phyloP scores from a whole-genome alignment of 2,113 vertebrate species.

The Oreochromis aureus region DNA sequence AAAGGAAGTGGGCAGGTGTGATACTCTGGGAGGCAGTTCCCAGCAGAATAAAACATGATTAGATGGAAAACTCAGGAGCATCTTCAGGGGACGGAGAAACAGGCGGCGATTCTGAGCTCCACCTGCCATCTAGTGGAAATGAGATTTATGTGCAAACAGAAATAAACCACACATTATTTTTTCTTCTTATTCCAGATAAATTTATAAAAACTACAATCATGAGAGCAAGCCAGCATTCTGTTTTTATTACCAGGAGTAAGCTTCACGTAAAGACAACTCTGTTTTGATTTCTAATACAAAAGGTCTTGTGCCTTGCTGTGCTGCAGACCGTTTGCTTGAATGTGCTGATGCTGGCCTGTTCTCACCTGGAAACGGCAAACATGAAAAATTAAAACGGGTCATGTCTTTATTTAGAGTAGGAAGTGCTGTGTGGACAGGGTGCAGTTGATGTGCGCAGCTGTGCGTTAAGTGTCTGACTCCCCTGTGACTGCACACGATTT shows the following conservation, averaged over 20 bases:
- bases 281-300: background rate
- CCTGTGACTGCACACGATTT: background rate
- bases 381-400: constrained; percentile 39
- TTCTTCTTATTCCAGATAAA: background rate
- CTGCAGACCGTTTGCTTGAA: background rate
- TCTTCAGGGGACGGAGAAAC: background rate
- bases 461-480: background rate
- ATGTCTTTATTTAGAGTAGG: constrained; percentile 22
- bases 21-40: constrained; percentile 44
- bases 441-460: background rate
- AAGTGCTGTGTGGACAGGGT: constrained; percentile 26
- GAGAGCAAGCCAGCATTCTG: fast-evolving
- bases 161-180: background rate
- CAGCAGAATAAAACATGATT: constrained; percentile 60
- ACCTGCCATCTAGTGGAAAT: constrained; percentile 73
- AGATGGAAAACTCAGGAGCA: constrained; percentile 48
- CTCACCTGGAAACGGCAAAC: background rate
- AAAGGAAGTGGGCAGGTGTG: constrained; percentile 63
- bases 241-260: fast-evolving
- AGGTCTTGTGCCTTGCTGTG: background rate
- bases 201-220: background rate
- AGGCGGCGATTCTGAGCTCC: constrained; percentile 4
- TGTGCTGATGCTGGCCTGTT: background rate
- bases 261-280: fast-evolving
- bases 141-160: background rate